Conservation (phyloP, 2,888 invertebrate genomes). For the Podotricha telesiphe region DNA sequence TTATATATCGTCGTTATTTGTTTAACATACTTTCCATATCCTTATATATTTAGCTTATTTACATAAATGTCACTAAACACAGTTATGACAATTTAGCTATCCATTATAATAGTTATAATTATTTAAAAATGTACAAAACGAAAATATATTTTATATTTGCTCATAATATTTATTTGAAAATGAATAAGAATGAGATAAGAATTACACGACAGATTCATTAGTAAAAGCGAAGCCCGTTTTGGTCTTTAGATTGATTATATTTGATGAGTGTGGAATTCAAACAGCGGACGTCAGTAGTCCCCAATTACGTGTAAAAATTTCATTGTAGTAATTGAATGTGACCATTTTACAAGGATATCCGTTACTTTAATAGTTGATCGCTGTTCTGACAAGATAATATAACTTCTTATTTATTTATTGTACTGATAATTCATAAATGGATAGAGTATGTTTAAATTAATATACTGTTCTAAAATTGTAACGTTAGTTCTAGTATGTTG, state of each 20-base stretch:
- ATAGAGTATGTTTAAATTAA: not conserved
- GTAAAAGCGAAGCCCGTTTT: constrained; percentile 6
- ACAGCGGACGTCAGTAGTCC: constrained; percentile 18
- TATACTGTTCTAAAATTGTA: not conserved
- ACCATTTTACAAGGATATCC: constrained; percentile 29
- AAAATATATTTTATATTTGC: too few relatives aligned
- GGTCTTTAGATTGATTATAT: constrained; percentile 17
- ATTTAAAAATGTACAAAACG: too few relatives aligned
- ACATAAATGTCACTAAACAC: not conserved
- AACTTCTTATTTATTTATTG: constrained; percentile 1
- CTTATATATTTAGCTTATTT: constrained; percentile 9
- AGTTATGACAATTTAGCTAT: too few relatives aligned
- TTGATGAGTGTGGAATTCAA: constrained; percentile 27
- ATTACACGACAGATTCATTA: not conserved
- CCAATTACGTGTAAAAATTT: constrained; percentile 25
- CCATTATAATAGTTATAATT: too few relatives aligned
- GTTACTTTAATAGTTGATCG: constrained; percentile 11
- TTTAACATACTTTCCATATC: not conserved
- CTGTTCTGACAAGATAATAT: constrained; percentile 7
- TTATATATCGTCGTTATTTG: not conserved
- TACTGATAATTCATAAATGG: not conserved
- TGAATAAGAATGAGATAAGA: not conserved
- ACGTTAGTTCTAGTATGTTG: not conserved
- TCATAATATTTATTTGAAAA: not conserved
- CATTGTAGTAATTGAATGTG: constrained; percentile 25